Conservation (phyloP, 2,797 vertebrate species). For the Mormyrops boulengeri region DNA sequence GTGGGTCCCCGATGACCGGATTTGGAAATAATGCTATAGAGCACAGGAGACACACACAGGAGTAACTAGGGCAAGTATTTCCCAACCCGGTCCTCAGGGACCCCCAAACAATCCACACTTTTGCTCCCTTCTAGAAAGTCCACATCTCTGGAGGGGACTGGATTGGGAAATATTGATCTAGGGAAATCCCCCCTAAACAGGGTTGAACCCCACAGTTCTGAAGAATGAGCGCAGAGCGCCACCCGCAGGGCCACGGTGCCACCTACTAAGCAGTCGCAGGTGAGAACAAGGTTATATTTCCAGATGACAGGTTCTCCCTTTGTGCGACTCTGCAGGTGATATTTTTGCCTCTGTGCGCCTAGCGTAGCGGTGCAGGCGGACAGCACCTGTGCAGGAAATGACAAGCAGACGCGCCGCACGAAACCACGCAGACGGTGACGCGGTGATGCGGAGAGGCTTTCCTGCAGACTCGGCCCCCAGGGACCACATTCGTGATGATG, state of each 20-base stretch:
- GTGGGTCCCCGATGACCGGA: not conserved
- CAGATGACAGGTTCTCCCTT: slow-evolving; percentile 29
- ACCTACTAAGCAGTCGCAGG: not conserved
- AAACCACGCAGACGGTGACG: not conserved
- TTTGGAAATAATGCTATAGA: not conserved
- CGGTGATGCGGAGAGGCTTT: not conserved
- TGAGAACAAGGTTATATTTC: slow-evolving; percentile 18
- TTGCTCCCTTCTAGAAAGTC: not conserved
- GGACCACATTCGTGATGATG: slow-evolving; percentile 35
- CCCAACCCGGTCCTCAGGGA: not conserved
- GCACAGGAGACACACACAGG: not conserved
- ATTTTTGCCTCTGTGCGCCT: not conserved
- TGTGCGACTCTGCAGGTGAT: not conserved
- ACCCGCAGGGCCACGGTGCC: not conserved
- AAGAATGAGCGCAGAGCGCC: not conserved
- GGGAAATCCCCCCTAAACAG: not conserved
- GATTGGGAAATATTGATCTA: not conserved
- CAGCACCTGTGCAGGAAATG: not conserved
- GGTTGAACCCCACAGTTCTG: not conserved
- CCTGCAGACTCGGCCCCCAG: not conserved
- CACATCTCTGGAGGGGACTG: not conserved
- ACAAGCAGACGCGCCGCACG: not conserved
- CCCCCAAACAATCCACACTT: not conserved
- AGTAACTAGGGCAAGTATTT: not conserved
- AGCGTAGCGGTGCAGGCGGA: not conserved